A percentile compares a stretch with the other conserved stretches of the same genome.
These are phyloP conservation scores for Eilema sororculum DNA, from an alignment of 2,888 invertebrate species.

Conservation along the genomic window DNA sequence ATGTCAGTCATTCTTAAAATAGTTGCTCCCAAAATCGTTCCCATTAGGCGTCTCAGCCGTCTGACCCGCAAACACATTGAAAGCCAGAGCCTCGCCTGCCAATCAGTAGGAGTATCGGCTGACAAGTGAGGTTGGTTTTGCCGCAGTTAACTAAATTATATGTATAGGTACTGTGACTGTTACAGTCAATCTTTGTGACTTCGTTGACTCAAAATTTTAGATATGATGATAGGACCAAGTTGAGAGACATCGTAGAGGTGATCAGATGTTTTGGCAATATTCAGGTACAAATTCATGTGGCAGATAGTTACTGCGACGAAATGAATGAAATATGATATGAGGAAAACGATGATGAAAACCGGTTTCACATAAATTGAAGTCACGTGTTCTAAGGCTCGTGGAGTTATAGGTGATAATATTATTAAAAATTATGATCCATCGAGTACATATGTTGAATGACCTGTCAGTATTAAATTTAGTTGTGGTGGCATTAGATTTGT, in stretches of 20 bases:
- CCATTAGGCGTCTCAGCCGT: too few species aligned
- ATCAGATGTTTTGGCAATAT: background rate
- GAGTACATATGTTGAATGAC: background rate
- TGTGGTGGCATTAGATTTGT: background rate
- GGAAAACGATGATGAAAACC: slow-evolving; percentile 13
- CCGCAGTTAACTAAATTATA: too few species aligned
- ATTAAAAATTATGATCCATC: too few species aligned
- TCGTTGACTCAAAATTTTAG: too few species aligned
- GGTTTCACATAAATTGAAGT: slow-evolving; percentile 8
- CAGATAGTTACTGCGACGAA: too few species aligned
- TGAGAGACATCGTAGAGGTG: background rate
- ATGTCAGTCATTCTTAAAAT: background rate
- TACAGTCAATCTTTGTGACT: too few species aligned
- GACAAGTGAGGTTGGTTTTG: background rate
- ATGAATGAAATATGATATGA: slow-evolving; percentile 5
- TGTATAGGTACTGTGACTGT: too few species aligned
- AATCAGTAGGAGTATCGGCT: background rate
- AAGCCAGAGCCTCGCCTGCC: too few species aligned
- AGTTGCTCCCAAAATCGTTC: too few species aligned
- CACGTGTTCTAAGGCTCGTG: background rate
- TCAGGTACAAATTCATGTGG: too few species aligned
- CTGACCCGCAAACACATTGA: too few species aligned
- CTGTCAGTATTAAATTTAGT: background rate
- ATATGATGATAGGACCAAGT: background rate
- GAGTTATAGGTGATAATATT: background rate